A percentile compares a stretch with the other conserved stretches of the same genome.
Evolutionary conservation across 2,113 vertebrate species (phyloP).

Genomic region (Nothoprocta perdicaria): DNA sequence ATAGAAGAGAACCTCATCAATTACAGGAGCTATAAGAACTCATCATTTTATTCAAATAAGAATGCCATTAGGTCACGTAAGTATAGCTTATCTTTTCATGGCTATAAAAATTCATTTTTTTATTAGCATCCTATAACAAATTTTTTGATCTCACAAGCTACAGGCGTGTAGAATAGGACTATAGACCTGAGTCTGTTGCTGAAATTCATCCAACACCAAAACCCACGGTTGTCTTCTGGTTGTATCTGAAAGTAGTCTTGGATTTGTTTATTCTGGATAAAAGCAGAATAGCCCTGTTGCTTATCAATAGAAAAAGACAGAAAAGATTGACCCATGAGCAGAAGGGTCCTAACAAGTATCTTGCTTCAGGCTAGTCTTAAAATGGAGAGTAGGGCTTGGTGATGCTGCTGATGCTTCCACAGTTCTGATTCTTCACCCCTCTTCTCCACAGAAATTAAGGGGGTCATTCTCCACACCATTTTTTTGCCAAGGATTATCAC

Average conservation of each 20-base stretch:
- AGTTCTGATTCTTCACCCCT: neutral
- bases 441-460: neutral
- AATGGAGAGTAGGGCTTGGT: neutral
- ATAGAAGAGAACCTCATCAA: constrained; percentile 30
- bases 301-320: neutral
- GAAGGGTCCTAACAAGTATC: neutral
- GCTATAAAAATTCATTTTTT: neutral
- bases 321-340: neutral
- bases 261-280: neutral
- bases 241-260: neutral
- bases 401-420: neutral
- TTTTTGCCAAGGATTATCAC: neutral
- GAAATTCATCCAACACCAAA: neutral
- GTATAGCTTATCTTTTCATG: neutral
- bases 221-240: neutral
- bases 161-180: neutral
- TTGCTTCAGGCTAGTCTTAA: neutral
- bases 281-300: neutral
- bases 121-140: neutral
- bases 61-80: neutral
- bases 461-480: neutral
- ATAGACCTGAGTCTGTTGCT: neutral
- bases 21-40: constrained; percentile 8
- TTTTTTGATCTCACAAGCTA: neutral
- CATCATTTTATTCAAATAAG: neutral